A percentile compares a stretch with the other conserved stretches of the same genome.
Conservation (phyloP, 2,888 invertebrate species). For the Entomobrya multifasciata region DNA sequence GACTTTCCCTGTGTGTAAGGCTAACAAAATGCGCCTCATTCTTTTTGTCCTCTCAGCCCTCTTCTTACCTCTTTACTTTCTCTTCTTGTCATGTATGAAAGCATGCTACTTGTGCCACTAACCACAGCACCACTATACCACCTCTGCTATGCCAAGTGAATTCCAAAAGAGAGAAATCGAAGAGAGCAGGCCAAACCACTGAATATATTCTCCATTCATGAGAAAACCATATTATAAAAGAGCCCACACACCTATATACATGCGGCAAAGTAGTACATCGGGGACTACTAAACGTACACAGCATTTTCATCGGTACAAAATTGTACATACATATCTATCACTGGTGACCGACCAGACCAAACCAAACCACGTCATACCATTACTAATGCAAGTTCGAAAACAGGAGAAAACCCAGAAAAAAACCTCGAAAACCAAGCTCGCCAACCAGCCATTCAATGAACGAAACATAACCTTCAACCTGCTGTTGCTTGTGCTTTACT, state of each 20-base stretch:
- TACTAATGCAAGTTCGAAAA: slow-evolving; percentile 45
- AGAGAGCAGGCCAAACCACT: slow-evolving; percentile 70
- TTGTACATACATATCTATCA: slow-evolving; percentile 38
- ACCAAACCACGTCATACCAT: slow-evolving; percentile 21
- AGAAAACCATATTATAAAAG: slow-evolving; percentile 62
- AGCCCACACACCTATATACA: neutral
- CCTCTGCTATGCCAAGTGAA: slow-evolving; percentile 59
- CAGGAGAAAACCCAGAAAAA: slow-evolving; percentile 45
- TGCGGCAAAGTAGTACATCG: neutral
- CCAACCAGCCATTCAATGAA: slow-evolving; percentile 54
- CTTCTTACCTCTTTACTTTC: slow-evolving; percentile 47
- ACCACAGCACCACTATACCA: slow-evolving; percentile 25
- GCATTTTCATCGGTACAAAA: too few species aligned
- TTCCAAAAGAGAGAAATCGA: slow-evolving; percentile 67
- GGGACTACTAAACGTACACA: neutral
- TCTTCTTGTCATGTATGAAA: slow-evolving; percentile 60
- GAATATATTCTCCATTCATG: slow-evolving; percentile 69
- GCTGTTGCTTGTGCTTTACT: slow-evolving; percentile 41
- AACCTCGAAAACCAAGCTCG: slow-evolving; percentile 38
- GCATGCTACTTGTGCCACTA: slow-evolving; percentile 36
- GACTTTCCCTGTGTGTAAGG: slow-evolving; percentile 37
- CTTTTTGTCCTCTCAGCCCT: slow-evolving; percentile 17
- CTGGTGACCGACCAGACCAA: slow-evolving; percentile 34
- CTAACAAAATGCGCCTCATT: neutral
- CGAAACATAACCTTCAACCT: slow-evolving; percentile 61